Evolutionary conservation across 1,140 invertebrate genomes (phyloP).

Genomic region (Saccostrea cuccullata): DNA sequence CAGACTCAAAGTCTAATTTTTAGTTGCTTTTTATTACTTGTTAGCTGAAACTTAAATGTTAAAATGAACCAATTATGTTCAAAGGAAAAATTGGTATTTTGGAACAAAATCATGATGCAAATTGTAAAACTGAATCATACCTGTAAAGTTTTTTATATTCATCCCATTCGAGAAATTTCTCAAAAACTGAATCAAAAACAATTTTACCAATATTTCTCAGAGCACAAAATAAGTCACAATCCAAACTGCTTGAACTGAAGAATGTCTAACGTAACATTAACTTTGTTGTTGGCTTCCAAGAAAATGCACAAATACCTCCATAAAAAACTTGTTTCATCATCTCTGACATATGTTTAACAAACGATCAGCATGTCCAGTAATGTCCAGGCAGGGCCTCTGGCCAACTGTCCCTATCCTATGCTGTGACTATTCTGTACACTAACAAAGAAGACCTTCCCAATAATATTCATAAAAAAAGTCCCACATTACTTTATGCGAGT

Average conservation of each 20-base stretch:
- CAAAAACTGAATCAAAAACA: too few species aligned
- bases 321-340: slow-evolving; percentile 29
- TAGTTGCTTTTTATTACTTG: too few species aligned
- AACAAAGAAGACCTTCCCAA: background rate
- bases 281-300: background rate
- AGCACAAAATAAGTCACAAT: background rate
- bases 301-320: background rate
- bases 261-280: background rate
- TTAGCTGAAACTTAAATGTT: too few species aligned
- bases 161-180: too few species aligned
- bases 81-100: too few species aligned
- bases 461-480: slow-evolving; percentile 22
- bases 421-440: background rate
- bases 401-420: background rate
- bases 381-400: background rate
- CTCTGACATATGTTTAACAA: slow-evolving; percentile 4
- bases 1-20: too few species aligned
- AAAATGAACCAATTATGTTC: too few species aligned
- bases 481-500: background rate
- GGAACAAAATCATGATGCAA: too few species aligned
- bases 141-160: too few species aligned
- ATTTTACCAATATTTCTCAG: too few species aligned
- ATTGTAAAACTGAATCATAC: too few species aligned
- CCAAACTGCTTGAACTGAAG: background rate
- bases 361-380: background rate